phyloP scores from a whole-genome alignment of 2,113 vertebrate genomes.

The Chaetodon trifascialis region DNA sequence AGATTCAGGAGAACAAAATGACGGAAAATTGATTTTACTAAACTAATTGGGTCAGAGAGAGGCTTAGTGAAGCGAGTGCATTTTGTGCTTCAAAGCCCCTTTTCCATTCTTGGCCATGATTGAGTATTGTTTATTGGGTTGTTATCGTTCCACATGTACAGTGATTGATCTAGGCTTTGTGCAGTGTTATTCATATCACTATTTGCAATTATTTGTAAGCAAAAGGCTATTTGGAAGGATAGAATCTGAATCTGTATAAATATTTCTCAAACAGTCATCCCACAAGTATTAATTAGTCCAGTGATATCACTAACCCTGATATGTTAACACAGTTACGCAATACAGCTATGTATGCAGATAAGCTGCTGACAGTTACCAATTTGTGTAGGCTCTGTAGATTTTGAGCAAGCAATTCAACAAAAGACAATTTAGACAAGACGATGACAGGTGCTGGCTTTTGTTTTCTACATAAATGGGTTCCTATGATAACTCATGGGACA shows the following conservation, averaged over 20 bases:
- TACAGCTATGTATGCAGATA: background rate
- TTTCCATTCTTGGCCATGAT: background rate
- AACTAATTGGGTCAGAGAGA: constrained; percentile 28
- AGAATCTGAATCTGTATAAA: background rate
- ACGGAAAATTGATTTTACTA: constrained; percentile 11
- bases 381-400: background rate
- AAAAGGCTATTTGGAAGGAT: background rate
- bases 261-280: background rate
- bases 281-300: background rate
- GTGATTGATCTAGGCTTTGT: background rate
- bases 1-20: background rate
- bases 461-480: background rate
- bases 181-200: background rate
- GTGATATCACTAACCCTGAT: background rate
- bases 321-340: background rate
- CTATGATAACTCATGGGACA: background rate
- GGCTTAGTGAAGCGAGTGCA: constrained; percentile 3
- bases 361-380: constrained; percentile 1
- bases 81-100: constrained; percentile 1
- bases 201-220: background rate
- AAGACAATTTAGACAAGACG: background rate
- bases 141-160: background rate
- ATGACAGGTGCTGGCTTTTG: constrained; percentile 6
- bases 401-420: background rate
- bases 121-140: background rate